Evolutionary conservation across 2,888 invertebrate species (phyloP).

Genomic region (Erebia ligea): DNA sequence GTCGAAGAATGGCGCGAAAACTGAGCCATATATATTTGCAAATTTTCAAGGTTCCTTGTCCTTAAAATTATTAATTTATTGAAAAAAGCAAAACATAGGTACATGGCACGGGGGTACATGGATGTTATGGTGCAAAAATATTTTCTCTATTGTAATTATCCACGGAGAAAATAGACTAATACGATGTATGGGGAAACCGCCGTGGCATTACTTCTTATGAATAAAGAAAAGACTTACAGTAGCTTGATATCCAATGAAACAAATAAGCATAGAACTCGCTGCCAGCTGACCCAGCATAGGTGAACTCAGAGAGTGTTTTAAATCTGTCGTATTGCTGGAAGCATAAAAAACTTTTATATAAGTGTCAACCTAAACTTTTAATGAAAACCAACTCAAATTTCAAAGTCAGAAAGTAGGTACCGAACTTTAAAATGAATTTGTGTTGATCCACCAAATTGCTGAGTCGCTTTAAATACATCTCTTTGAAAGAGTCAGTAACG

Average conservation of each 20-base stretch:
- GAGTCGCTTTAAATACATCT: constrained; percentile 40
- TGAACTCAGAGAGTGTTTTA: constrained; percentile 57
- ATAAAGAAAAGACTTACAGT: constrained; percentile 26
- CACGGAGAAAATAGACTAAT: too few relatives aligned
- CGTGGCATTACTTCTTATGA: too few relatives aligned
- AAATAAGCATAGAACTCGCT: constrained; percentile 64
- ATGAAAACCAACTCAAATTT: neutral
- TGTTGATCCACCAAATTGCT: constrained; percentile 44
- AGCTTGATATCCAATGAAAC: constrained; percentile 43
- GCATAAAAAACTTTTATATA: neutral
- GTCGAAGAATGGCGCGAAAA: too few relatives aligned
- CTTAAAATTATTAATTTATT: too few relatives aligned
- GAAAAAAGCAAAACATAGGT: too few relatives aligned
- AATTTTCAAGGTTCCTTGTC: too few relatives aligned
- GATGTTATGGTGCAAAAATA: too few relatives aligned
- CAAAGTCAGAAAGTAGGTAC: neutral
- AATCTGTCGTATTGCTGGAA: constrained; percentile 57
- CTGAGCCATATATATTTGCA: too few relatives aligned
- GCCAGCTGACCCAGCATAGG: constrained; percentile 69
- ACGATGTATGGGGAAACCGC: too few relatives aligned
- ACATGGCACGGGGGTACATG: too few relatives aligned
- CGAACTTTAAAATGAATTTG: constrained; percentile 45
- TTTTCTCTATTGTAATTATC: too few relatives aligned
- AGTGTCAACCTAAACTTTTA: neutral
- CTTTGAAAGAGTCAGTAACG: constrained; percentile 35